Conservation (phyloP, 2,797 vertebrate species). For the Babyrousa celebensis region DNA sequence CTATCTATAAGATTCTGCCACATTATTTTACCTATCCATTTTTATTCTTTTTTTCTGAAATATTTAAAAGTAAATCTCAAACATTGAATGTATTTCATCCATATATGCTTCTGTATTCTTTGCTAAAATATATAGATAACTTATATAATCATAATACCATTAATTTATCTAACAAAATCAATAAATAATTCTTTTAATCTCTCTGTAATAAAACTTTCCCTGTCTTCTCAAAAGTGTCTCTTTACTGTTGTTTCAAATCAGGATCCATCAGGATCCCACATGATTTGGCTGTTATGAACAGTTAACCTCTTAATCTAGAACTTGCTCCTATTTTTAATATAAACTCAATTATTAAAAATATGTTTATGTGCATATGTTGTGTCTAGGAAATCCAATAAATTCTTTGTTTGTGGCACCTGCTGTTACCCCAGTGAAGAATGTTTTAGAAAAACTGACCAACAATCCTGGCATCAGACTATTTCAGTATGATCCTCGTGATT, state of each 20-base stretch:
- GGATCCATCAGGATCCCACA: background rate
- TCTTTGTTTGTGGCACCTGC: slow-evolving; percentile 97
- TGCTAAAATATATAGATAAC: background rate
- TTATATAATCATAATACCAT: background rate
- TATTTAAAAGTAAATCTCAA: slow-evolving; percentile 63
- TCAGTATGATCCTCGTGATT: slow-evolving; percentile 92
- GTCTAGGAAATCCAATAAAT: slow-evolving; percentile 93
- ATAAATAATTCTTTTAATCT: background rate
- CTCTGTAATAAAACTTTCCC: background rate
- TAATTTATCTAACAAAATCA: background rate
- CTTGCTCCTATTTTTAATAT: background rate
- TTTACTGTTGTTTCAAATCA: slow-evolving; percentile 27
- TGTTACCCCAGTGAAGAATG: slow-evolving; percentile 95
- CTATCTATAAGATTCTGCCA: background rate
- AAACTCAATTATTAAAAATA: slow-evolving; percentile 38
- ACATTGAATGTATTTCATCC: background rate
- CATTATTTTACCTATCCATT: background rate
- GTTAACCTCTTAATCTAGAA: slow-evolving; percentile 35
- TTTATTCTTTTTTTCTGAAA: background rate
- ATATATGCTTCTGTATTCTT: background rate
- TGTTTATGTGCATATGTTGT: slow-evolving; percentile 28
- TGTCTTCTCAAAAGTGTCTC: background rate
- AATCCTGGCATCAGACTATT: slow-evolving; percentile 96
- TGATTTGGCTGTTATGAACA: background rate
- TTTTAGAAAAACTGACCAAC: slow-evolving; percentile 93